phyloP scores from a whole-genome alignment of 2,797 vertebrate species.

The Pangasius larnaudii region DNA sequence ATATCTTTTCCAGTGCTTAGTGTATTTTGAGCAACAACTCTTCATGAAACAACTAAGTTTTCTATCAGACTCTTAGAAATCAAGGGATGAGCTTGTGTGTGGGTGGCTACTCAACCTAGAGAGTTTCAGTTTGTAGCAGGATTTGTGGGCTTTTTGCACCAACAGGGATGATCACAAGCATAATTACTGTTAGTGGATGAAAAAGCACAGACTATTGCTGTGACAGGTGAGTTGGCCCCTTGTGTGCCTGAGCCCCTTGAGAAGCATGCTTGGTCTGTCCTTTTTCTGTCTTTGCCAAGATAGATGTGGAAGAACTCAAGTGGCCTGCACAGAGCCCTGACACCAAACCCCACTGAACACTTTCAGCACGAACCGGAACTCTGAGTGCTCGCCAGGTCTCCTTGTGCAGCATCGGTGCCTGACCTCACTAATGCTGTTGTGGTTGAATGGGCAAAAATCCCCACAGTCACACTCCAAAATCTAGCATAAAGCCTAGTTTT shows the following conservation, averaged over 20 bases:
- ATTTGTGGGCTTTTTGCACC: neutral
- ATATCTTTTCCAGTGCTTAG: neutral
- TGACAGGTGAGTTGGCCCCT: neutral
- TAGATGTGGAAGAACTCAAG: neutral
- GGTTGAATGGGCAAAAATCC: neutral
- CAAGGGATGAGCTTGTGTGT: conserved; percentile 19
- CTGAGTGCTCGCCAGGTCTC: neutral
- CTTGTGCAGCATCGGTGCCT: neutral
- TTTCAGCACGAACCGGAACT: neutral
- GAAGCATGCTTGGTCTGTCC: neutral
- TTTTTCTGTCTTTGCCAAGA: neutral
- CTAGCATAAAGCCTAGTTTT: neutral
- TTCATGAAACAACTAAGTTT: neutral
- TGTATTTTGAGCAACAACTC: conserved; percentile 12
- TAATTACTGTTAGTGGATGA: neutral
- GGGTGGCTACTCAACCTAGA: conserved; percentile 13
- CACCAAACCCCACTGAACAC: neutral
- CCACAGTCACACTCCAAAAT: neutral
- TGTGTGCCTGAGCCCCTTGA: neutral
- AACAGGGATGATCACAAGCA: neutral
- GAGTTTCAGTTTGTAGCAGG: neutral
- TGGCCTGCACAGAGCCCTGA: neutral
- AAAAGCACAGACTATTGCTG: neutral
- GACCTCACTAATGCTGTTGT: neutral
- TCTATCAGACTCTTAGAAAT: neutral